Conservation (phyloP, 2,888 invertebrate genomes). For the Ectemnius continuus region DNA sequence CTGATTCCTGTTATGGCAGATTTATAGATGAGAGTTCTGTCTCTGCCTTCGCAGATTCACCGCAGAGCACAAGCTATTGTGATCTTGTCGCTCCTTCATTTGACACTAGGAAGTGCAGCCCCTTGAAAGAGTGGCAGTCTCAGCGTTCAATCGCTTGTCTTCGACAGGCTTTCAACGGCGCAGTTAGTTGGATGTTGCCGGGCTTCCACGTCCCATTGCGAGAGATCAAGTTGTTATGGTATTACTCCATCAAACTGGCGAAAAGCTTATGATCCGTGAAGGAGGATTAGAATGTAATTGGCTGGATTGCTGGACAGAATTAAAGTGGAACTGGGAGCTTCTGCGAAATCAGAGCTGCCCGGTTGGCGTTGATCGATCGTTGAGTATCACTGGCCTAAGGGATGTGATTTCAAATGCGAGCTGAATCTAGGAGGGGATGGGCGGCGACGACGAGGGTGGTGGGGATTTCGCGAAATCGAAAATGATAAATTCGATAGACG, state of each 20-base stretch:
- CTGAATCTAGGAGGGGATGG: conserved; percentile 7
- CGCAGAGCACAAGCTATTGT: conserved; percentile 10
- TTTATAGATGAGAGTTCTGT: conserved; percentile 37
- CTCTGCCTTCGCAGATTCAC: not conserved
- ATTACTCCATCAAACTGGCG: conserved; percentile 17
- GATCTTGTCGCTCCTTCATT: conserved; percentile 9
- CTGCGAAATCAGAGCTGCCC: no score
- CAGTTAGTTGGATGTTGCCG: not conserved
- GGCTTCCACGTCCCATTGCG: conserved; percentile 25
- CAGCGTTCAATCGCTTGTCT: no score
- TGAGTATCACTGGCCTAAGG: conserved; percentile 39
- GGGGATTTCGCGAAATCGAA: conserved; percentile 54
- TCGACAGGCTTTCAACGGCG: not conserved
- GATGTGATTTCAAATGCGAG: conserved; percentile 27
- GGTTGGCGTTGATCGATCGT: conserved; percentile 41
- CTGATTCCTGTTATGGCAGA: conserved; percentile 42
- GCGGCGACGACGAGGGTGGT: conserved; percentile 34
- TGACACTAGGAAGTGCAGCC: not conserved
- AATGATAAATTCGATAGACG: conserved; percentile 57
- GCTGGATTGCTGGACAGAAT: not conserved
- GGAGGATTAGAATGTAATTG: conserved; percentile 30
- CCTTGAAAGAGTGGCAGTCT: no score
- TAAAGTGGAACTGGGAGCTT: not conserved
- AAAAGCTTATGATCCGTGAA: conserved; percentile 39
- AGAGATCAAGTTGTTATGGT: conserved; percentile 32